Evolutionary conservation across 1,140 invertebrate species (phyloP), one percentile per base, ranked within the genome.

Genomic region (Nasonia longicornis): DNA sequence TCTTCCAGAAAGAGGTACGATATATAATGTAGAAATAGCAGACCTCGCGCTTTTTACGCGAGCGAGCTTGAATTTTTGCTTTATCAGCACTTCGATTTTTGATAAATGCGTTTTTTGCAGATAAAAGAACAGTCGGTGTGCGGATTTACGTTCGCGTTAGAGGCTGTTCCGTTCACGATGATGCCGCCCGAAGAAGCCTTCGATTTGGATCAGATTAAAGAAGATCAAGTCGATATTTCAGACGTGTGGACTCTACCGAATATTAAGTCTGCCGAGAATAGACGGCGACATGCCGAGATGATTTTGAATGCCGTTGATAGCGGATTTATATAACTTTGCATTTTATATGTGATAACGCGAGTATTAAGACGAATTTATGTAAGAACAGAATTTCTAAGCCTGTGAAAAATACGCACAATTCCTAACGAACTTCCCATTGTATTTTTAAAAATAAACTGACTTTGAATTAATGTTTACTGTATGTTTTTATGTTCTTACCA

Each of bases 231-330:
- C n/a, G 63, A 89, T 79, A 58, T 74, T 16, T 1, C 35, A 26
- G 85, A 88, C 42, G 72, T 89, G 38, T 87, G 83, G 85, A 79
- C 35, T 72, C 1, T 88, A 8, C 52, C 78, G n/a, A 85, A 87
- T 16, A 84, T 89, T 48, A 82, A 85, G 83, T 75, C 88, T 2
- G 11, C 92, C 74, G 89, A 88, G 14, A 93, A 92, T 35, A 90
- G 92, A 64, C 87, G 89, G 64, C 89, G 94, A 69, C 87, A 94
- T 78, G 93, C 93, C 0, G 91, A 93, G 81, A 91, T 94, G 22
- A 89, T 94, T 20, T 91, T 93, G 48, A 93, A 94, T 86, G 93
- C 93, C 79, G 92, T 94, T 14, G 92, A 94, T 82, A 91, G 90
- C 63, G 64, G 22, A 83, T 72, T 75, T 83, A 87, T 16, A 84